These are phyloP conservation scores for Urocolius indicus DNA, from an alignment of 2,113 vertebrate species.

Conservation along the genomic window DNA sequence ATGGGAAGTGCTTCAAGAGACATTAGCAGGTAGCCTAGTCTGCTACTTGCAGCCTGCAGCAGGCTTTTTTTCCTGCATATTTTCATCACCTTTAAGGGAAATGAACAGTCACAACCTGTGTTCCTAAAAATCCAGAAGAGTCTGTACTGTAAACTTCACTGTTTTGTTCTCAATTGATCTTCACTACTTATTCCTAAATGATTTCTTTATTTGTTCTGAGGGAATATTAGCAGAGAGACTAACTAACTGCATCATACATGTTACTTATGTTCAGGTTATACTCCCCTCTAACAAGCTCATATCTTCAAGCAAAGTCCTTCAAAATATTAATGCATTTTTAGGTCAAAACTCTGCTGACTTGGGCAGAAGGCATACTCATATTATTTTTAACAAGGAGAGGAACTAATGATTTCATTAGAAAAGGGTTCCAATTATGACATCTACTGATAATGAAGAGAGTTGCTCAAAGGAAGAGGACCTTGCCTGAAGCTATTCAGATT, in stretches of 20 bases:
- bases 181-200: neutral
- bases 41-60: neutral
- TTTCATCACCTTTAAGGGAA: neutral
- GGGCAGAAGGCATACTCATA: neutral
- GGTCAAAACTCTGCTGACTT: neutral
- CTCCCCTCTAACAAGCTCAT: neutral
- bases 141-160: neutral
- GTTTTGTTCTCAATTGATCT: neutral
- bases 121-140: neutral
- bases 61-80: neutral
- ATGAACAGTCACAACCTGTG: rapidly evolving
- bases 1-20: neutral
- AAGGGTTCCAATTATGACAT: neutral
- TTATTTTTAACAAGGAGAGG: neutral
- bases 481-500: neutral
- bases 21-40: neutral
- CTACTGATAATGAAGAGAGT: neutral
- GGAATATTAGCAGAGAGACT: neutral
- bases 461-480: neutral
- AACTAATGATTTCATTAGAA: neutral
- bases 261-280: neutral
- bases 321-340: neutral
- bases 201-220: neutral
- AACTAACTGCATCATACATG: neutral
- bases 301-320: neutral